Conservation (phyloP, 2,113 vertebrate genomes). For the Anhinga anhinga region DNA sequence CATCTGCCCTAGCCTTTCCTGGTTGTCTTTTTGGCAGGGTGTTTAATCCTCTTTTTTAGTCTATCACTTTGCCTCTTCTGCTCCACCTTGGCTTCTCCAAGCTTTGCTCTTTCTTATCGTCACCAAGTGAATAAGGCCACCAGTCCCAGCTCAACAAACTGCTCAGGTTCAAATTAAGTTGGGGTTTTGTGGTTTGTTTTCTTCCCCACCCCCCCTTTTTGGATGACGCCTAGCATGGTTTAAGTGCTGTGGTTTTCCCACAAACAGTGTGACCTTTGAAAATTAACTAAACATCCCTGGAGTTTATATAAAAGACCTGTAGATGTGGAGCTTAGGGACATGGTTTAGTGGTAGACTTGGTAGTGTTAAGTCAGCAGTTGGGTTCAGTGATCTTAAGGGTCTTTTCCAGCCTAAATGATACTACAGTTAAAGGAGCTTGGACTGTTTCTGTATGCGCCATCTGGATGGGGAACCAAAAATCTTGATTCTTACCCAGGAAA, state of each 20-base stretch:
- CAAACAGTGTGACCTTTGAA: not conserved
- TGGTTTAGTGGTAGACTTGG: not conserved
- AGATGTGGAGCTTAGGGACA: accelerated
- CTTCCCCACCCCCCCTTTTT: not conserved
- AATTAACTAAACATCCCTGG: not conserved
- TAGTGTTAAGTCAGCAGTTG: not conserved
- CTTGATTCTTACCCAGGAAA: not conserved
- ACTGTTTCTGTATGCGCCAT: not conserved
- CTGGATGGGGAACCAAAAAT: not conserved
- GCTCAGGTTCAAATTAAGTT: not conserved
- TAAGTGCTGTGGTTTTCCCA: not conserved
- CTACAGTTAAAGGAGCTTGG: not conserved
- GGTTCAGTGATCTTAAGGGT: not conserved
- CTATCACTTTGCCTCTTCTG: not conserved
- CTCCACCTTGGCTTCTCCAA: not conserved
- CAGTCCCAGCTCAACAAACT: not conserved
- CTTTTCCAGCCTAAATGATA: not conserved
- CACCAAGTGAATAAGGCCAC: not conserved
- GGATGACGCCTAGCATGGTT: not conserved
- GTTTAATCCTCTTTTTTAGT: not conserved
- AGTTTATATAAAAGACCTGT: not conserved
- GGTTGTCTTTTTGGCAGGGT: not conserved
- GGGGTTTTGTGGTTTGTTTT: too few relatives aligned
- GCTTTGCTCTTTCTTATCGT: not conserved
- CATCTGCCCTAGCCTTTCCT: not conserved